Evolutionary conservation across 2,113 vertebrate species (phyloP), one percentile per base, ranked within the genome.

Genomic region (Nerophis lumbriciformis): DNA sequence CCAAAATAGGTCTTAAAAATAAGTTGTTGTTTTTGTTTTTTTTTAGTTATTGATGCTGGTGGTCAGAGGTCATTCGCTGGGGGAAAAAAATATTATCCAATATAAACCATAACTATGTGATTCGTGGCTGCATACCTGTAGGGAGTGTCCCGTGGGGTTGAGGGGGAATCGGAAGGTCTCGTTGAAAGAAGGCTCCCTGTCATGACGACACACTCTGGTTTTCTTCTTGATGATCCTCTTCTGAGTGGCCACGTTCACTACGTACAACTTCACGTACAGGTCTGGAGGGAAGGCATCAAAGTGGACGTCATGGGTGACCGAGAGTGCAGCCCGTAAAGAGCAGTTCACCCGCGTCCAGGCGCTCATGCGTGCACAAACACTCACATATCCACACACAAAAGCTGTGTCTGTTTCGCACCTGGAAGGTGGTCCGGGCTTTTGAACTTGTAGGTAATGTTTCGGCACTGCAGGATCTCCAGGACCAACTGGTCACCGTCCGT

Each of bases 361-460:
- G 21, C 7, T 45, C 10, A 50, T 36, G 53, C 66, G 59, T 49
- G 42, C 42, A 45, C 42, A 45, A 45, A 45, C 10, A 45, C 11
- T 12, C 42, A 12, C 42, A 44, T 13, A 7, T 44, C n/a, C 39
- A 57, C 16, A 21, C 10, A 42, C 13, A 68, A 53, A 35, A 21
- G 35, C 35, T 1, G 37, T 2, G 6, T 0, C 15, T 61, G 10
- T 62, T 56, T 8, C 72, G 15, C 89, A 98, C 96, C 97, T 94
- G 97, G 97, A 57, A 99, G 91, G 78, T 99, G 96, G 86, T 99
- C 97, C 15, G 97, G 95, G 80, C 95, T 97, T 89, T 99, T 99
- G 89, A 99, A 99, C 83, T 98, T 99, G 86, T 98, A 98, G 61
- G 97, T 99, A 73, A 99, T 99, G 84, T 99, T 99, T 85, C 97